A percentile compares a stretch with the other conserved stretches of the same genome.
phyloP scores from a whole-genome alignment of 2,797 vertebrate genomes.

The Halcyon chelicuti region DNA sequence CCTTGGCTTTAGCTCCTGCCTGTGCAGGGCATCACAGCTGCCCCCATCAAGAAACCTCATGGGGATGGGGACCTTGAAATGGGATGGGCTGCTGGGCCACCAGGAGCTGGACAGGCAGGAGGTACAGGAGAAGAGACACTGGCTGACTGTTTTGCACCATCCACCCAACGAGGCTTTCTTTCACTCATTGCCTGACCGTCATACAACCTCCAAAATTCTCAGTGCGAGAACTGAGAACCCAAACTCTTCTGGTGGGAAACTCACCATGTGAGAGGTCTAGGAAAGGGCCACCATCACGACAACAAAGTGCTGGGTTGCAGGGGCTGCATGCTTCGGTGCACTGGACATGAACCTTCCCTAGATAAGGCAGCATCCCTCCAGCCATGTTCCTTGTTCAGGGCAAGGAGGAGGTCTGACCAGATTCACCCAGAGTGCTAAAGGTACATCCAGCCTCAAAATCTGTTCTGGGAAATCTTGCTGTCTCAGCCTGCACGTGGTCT shows the following conservation, averaged over 20 bases:
- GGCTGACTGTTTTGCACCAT: neutral
- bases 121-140: neutral
- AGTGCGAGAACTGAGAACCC: fast-evolving
- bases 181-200: neutral
- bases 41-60: neutral
- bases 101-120: neutral
- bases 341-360: fast-evolving
- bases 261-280: neutral
- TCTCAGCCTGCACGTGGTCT: neutral
- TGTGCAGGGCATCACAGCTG: fast-evolving
- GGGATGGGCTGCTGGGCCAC: neutral
- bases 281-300: neutral
- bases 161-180: neutral
- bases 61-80: neutral
- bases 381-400: fast-evolving
- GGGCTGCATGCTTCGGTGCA: neutral
- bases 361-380: neutral
- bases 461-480: neutral
- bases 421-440: fast-evolving
- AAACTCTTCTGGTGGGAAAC: neutral
- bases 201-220: neutral
- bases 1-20: neutral
- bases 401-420: neutral
- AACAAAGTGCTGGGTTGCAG: fast-evolving
- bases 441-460: neutral